Conservation (phyloP, 1,140 invertebrate genomes). For the Zaprionus gabonicus region DNA sequence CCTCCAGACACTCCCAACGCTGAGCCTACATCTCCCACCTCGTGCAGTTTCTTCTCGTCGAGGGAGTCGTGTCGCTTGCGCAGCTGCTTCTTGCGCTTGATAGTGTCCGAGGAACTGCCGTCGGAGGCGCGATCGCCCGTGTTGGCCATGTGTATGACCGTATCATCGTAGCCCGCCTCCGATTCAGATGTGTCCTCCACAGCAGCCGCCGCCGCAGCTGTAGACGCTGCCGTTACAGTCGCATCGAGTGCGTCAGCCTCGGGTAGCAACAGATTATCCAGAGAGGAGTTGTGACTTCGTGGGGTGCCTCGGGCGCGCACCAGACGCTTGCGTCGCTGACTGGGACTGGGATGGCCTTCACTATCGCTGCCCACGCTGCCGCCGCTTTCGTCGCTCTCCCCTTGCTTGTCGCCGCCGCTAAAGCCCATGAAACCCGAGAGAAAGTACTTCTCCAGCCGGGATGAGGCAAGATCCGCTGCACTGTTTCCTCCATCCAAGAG, state of each 20-base stretch:
- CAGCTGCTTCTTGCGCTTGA: constrained; percentile 91
- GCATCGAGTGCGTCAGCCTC: constrained; percentile 84
- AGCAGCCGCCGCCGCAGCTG: constrained; percentile 76
- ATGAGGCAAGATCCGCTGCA: constrained; percentile 90
- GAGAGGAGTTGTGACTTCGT: constrained; percentile 90
- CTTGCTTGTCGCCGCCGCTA: constrained; percentile 87
- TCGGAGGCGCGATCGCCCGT: constrained; percentile 86
- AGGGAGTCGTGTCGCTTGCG: constrained; percentile 87
- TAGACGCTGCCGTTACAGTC: constrained; percentile 67
- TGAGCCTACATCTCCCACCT: constrained; percentile 60
- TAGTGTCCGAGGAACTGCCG: constrained; percentile 91
- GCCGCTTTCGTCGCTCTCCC: constrained; percentile 87
- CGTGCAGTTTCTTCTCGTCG: constrained; percentile 85
- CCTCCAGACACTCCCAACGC: constrained; percentile 66
- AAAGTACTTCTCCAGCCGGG: constrained; percentile 95
- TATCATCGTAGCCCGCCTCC: constrained; percentile 89
- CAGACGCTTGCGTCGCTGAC: constrained; percentile 91
- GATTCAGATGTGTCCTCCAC: constrained; percentile 90
- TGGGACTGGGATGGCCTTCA: constrained; percentile 93
- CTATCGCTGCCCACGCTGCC: constrained; percentile 93
- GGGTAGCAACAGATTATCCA: constrained; percentile 89
- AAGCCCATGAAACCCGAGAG: constrained; percentile 93
- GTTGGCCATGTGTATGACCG: constrained; percentile 86
- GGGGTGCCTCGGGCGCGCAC: constrained; percentile 92
- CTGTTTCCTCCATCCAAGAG: constrained; percentile 85